Percentiles rank a stretch among this genome's conserved stretches.
These are phyloP conservation scores for Silurus glanis DNA, from an alignment of 2,113 vertebrate genomes.

Conservation along the genomic window DNA sequence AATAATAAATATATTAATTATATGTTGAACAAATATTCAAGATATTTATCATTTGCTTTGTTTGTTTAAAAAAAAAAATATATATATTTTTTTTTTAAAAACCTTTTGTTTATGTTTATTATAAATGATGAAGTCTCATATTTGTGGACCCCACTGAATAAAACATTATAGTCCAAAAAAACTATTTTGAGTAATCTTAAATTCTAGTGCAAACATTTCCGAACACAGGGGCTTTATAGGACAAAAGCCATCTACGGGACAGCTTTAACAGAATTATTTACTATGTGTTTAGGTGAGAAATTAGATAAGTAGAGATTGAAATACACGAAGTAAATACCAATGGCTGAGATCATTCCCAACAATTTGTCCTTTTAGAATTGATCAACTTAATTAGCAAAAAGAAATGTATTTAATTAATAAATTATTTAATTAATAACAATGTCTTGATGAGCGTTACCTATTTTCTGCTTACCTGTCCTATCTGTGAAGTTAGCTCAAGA, in stretches of 20 bases:
- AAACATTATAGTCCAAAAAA: not conserved
- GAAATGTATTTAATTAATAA: not conserved
- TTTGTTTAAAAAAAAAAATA: not conserved
- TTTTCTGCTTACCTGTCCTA: not conserved
- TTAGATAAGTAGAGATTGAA: not conserved
- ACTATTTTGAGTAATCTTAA: not conserved
- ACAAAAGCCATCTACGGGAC: not conserved
- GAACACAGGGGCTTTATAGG: not conserved
- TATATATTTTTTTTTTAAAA: not conserved
- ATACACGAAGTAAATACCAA: not conserved
- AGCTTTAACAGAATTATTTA: not conserved
- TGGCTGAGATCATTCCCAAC: not conserved
- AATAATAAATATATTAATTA: too few relatives aligned
- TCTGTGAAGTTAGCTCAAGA: not conserved
- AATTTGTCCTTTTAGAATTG: not conserved
- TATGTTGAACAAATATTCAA: not conserved
- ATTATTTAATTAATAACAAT: not conserved
- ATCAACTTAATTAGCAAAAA: not conserved
- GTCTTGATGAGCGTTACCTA: not conserved
- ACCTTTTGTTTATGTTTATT: not conserved
- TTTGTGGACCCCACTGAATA: not conserved
- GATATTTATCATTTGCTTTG: not conserved
- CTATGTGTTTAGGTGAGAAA: not conserved
- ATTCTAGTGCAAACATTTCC: not conserved
- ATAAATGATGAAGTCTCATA: not conserved